Evolutionary conservation across 2,888 invertebrate genomes (phyloP).

Genomic region (Theretra japonica): DNA sequence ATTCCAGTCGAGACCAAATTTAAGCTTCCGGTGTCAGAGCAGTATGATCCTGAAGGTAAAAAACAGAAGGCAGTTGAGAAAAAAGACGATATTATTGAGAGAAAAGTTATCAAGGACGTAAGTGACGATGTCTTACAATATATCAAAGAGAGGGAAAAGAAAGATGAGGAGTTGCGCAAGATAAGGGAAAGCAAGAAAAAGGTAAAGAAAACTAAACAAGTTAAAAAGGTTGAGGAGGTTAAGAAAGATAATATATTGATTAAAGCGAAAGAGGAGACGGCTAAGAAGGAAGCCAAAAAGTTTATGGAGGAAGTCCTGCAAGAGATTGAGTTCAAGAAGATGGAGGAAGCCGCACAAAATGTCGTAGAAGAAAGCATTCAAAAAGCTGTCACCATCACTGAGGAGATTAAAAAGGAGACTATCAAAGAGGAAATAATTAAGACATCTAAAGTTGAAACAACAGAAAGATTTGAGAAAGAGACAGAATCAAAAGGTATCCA

Average conservation of each 20-base stretch:
- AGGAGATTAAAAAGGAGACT: constrained; percentile 59
- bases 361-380: constrained; percentile 70
- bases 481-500: background rate
- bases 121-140: constrained; percentile 33
- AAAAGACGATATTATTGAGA: constrained; percentile 36
- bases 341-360: constrained; percentile 65
- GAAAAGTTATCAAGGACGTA: constrained; percentile 32
- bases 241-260: background rate
- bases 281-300: constrained; percentile 43
- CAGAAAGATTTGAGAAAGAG: constrained; percentile 34
- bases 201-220: background rate
- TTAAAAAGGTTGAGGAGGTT: background rate
- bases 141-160: constrained; percentile 37
- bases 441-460: constrained; percentile 40
- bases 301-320: constrained; percentile 54
- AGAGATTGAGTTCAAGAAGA: constrained; percentile 60
- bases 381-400: constrained; percentile 65
- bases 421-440: constrained; percentile 39
- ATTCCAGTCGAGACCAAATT: constrained; percentile 52
- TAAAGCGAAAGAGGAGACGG: constrained; percentile 36
- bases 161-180: constrained; percentile 35
- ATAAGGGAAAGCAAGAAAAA: constrained; percentile 29
- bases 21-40: constrained; percentile 70
- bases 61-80: constrained; percentile 38
- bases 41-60: constrained; percentile 68